Percentiles rank a stretch among this genome's conserved stretches.
phyloP scores from a whole-genome alignment of 2,113 vertebrate species.

The Caloenas nicobarica region DNA sequence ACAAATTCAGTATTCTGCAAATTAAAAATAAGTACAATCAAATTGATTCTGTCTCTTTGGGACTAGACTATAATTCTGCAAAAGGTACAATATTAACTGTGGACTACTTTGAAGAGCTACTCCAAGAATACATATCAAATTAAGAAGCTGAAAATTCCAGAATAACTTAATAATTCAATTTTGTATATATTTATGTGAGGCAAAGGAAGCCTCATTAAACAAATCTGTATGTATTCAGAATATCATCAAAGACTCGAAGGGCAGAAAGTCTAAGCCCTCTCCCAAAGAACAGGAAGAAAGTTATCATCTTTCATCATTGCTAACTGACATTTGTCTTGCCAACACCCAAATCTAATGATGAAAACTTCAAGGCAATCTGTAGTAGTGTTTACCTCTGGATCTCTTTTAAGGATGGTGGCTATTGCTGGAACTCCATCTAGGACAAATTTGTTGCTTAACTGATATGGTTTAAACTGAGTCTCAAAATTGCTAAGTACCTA shows the following conservation, averaged over 20 bases:
- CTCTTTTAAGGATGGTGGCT: background rate
- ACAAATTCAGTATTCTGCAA: background rate
- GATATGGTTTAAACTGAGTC: background rate
- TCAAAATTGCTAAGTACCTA: background rate
- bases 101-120: background rate
- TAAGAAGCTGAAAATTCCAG: background rate
- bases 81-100: background rate
- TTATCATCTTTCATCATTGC: background rate
- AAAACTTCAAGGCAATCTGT: background rate
- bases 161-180: background rate
- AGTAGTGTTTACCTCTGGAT: background rate
- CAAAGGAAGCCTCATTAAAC: background rate
- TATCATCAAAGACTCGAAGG: background rate
- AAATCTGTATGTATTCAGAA: background rate
- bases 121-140: background rate
- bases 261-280: background rate
- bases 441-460: background rate
- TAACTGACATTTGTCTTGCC: background rate
- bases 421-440: background rate
- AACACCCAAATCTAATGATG: background rate
- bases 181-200: background rate
- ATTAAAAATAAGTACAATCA: constrained; percentile 9
- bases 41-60: background rate
- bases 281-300: background rate
- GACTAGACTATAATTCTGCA: background rate